These are phyloP conservation scores for Homarus gammarus DNA, from an alignment of 2,888 invertebrate genomes.

Conservation along the genomic window DNA sequence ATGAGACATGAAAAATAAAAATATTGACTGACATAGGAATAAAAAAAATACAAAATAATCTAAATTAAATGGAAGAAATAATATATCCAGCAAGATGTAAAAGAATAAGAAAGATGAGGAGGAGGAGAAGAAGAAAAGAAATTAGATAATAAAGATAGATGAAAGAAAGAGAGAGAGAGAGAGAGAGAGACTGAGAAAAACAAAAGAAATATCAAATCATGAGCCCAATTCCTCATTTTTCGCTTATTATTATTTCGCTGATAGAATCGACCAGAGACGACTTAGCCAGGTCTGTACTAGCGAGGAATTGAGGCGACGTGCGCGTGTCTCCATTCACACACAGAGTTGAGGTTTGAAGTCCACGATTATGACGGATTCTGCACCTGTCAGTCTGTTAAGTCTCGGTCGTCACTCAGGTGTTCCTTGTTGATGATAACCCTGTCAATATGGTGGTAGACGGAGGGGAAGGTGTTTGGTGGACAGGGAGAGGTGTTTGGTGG, in stretches of 20 bases:
- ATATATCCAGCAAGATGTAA: too few relatives aligned
- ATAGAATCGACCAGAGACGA: neutral
- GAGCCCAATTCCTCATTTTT: neutral
- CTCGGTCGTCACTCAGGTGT: neutral
- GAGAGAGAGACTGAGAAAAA: neutral
- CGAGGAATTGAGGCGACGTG: neutral
- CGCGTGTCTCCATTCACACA: neutral
- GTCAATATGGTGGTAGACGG: too few relatives aligned
- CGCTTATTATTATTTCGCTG: neutral
- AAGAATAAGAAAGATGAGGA: too few relatives aligned
- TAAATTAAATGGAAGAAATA: too few relatives aligned
- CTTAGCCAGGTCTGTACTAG: neutral
- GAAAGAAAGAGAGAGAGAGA: neutral
- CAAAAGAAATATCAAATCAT: neutral
- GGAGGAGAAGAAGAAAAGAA: conserved; percentile 1
- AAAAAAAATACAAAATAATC: too few relatives aligned
- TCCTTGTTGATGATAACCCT: neutral
- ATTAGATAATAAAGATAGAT: too few relatives aligned
- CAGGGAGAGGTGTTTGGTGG: too few relatives aligned
- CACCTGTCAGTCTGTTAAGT: neutral
- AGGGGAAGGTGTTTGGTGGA: too few relatives aligned
- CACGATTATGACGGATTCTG: neutral
- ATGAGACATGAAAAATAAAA: too few relatives aligned
- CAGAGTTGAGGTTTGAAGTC: neutral
- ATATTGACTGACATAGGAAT: too few relatives aligned